Percentiles rank a stretch among this genome's conserved stretches.
phyloP scores from a whole-genome alignment of 2,797 vertebrate species.

The Spea hammondii region DNA sequence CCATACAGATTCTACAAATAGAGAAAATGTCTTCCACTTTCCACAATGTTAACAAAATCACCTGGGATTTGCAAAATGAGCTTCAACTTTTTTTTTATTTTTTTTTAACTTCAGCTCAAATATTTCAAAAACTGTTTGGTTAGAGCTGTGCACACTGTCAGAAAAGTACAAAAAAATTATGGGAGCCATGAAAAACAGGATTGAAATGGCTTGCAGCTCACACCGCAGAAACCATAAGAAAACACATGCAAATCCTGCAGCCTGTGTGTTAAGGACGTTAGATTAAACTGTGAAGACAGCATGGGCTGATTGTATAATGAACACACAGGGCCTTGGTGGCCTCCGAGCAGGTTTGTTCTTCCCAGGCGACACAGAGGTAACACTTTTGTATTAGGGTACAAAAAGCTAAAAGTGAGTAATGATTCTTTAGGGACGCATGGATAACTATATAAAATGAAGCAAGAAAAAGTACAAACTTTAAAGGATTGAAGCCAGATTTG shows the following conservation, averaged over 20 bases:
- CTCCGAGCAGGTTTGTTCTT: neutral
- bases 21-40: too few relatives aligned
- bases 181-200: slow-evolving; percentile 15
- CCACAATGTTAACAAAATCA: too few relatives aligned
- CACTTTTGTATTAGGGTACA: neutral
- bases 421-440: too few relatives aligned
- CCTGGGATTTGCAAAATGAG: too few relatives aligned
- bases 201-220: slow-evolving; percentile 10
- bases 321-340: neutral
- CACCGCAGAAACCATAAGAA: slow-evolving; percentile 25
- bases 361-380: neutral
- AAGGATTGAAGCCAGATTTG: too few relatives aligned
- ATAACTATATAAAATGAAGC: too few relatives aligned
- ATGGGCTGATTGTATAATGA: neutral
- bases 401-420: too few relatives aligned
- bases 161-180: neutral
- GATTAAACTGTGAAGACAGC: neutral
- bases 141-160: neutral
- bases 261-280: neutral
- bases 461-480: too few relatives aligned
- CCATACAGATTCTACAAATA: neutral
- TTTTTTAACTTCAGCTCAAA: too few relatives aligned
- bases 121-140: neutral
- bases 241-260: slow-evolving; percentile 17
- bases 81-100: too few relatives aligned